Conservation (phyloP, 2,797 vertebrate genomes). For the Valencia hispanica region DNA sequence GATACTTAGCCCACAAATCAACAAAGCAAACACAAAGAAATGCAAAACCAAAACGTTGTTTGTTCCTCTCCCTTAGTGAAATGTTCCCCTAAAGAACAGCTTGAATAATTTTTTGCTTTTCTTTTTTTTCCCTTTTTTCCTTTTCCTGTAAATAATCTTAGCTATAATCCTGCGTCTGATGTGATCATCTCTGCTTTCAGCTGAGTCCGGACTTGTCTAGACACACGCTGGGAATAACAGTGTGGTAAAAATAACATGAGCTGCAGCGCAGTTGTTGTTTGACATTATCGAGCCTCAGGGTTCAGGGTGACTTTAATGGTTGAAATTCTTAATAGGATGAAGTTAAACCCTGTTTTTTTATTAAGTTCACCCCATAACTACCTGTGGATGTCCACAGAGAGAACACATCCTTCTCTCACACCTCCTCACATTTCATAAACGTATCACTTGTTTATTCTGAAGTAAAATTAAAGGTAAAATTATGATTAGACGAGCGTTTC, state of each 20-base stretch:
- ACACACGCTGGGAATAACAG: slow-evolving; percentile 17
- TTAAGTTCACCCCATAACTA: slow-evolving; percentile 59
- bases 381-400: slow-evolving; percentile 38
- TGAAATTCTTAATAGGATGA: slow-evolving; percentile 55
- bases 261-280: slow-evolving; percentile 50
- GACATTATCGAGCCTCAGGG: slow-evolving; percentile 29
- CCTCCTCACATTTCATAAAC: neutral
- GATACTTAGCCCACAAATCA: too few species aligned
- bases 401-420: slow-evolving; percentile 30
- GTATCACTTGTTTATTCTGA: neutral
- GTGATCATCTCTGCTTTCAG: slow-evolving; percentile 31
- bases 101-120: too few species aligned
- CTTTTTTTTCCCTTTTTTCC: too few species aligned
- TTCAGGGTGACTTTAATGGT: slow-evolving; percentile 61
- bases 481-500: too few species aligned
- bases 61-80: too few species aligned
- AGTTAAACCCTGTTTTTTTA: slow-evolving; percentile 56
- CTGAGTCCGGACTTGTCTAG: slow-evolving; percentile 27
- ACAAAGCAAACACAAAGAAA: too few species aligned
- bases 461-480: too few species aligned
- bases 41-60: too few species aligned
- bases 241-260: slow-evolving; percentile 42
- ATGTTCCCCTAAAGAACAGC: too few species aligned
- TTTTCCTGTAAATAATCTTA: too few species aligned
- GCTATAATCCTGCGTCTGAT: too few species aligned